Base-by-base conservation (phyloP, 1,140 invertebrate species). In the Apis laboriosa region DNA sequence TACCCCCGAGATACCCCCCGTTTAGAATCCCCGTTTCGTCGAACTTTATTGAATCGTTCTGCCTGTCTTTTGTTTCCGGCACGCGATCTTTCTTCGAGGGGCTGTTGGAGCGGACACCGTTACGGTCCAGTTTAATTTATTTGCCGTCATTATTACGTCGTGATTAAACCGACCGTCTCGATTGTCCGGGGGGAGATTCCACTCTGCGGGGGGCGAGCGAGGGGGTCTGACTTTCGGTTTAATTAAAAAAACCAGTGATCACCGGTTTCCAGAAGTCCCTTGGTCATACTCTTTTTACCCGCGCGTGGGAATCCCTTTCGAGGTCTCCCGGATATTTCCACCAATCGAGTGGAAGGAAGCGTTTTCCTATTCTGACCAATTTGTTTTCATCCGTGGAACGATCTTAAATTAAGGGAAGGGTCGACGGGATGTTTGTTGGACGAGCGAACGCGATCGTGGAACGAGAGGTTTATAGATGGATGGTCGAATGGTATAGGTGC, bases 191-290 rank as follows among this genome's bases (percentile, higher is more conserved):
- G 73, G 28, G 60, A 58, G 53, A 72, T 51, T 67, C 76, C 71
- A 21, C 77, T 76, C 76, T 21, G 53, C 64, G 79, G 88, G 88
- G 84, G 34, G 34, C 34, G 34, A 34, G 3, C 34, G 34, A 34
- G 34, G 2, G 34, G 53, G 73, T 76, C 85, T 72, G 84, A 87
- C 86, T 89, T 90, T 91, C 83, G 84, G 83, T 90, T 90, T 90
- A 91, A 91, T 91, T 91, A 90, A 91, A 91, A 90, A 91, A 91
- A 87, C 82, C 34, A 34, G 79, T 86, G 87, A 90, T 90, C 89
- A 77, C 78, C 81, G 5, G 83, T 88, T 90, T 85, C 84, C 83
- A 87, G 86, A 78, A 79, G 75, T 83, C 87, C 72, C 66, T 53
- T 43, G 68, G 70, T 68, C 61, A 24, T 53, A 28, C 73, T 43